Evolutionary conservation across 2,888 invertebrate species (phyloP).

Genomic region (Harpagoxenus sublaevis): DNA sequence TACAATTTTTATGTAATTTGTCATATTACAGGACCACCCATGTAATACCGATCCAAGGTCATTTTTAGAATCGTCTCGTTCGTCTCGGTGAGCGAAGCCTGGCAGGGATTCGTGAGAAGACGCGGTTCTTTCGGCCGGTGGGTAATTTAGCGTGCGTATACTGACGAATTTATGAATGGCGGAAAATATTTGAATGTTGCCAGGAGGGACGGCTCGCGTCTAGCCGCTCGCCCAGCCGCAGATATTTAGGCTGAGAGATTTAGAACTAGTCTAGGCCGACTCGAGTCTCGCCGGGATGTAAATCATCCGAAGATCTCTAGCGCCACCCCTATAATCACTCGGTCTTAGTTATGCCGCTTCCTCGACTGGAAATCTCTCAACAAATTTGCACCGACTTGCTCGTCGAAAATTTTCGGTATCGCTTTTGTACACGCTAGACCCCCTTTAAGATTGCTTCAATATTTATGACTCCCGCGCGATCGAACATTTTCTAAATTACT

Average conservation of each 20-base stretch:
- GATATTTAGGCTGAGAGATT: slow-evolving; percentile 82
- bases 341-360: slow-evolving; percentile 74
- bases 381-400: slow-evolving; percentile 66
- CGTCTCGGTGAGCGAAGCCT: slow-evolving; percentile 24
- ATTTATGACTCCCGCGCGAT: slow-evolving; percentile 5
- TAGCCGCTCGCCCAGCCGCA: slow-evolving; percentile 74
- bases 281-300: slow-evolving; percentile 80
- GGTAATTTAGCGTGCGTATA: slow-evolving; percentile 79
- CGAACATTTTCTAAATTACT: slow-evolving; percentile 5
- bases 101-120: slow-evolving; percentile 63
- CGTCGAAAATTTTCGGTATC: slow-evolving; percentile 47
- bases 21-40: slow-evolving; percentile 16
- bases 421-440: slow-evolving; percentile 25
- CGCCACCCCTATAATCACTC: slow-evolving; percentile 86
- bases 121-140: slow-evolving; percentile 55
- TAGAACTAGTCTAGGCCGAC: slow-evolving; percentile 80
- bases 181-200: slow-evolving; percentile 85
- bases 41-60: slow-evolving; percentile 22
- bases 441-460: neutral
- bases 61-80: slow-evolving; percentile 27
- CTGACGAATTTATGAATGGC: slow-evolving; percentile 86
- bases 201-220: slow-evolving; percentile 84
- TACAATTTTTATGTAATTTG: neutral
- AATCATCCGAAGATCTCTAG: slow-evolving; percentile 84
- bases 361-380: slow-evolving; percentile 64